Conservation (phyloP, 2,113 vertebrate genomes). For the Myotis yumanensis region DNA sequence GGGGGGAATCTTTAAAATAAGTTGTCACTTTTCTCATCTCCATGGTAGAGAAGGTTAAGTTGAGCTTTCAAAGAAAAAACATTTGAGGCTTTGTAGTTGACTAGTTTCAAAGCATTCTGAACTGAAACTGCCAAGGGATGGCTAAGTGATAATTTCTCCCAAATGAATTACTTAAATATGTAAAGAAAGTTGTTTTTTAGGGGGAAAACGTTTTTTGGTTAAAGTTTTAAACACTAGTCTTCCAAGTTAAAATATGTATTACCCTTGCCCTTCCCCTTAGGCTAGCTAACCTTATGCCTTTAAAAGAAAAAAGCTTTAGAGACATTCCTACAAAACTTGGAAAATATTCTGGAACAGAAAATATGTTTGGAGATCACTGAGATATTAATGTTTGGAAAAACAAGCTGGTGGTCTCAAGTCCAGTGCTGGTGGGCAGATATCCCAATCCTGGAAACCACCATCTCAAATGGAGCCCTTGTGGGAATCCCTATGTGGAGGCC, state of each 20-base stretch:
- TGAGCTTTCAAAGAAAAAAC: slow-evolving; percentile 64
- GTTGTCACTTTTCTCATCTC: slow-evolving; percentile 64
- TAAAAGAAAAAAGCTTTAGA: slow-evolving; percentile 60
- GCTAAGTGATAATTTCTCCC: slow-evolving; percentile 46
- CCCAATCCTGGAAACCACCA: slow-evolving; percentile 61
- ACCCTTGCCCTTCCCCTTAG: slow-evolving; percentile 40
- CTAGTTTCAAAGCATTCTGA: slow-evolving; percentile 46
- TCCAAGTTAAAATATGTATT: slow-evolving; percentile 71
- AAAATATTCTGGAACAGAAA: slow-evolving; percentile 75
- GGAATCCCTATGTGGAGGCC: slow-evolving; percentile 67
- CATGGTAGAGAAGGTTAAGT: slow-evolving; percentile 53
- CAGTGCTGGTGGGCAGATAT: slow-evolving; percentile 44
- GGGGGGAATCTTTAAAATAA: slow-evolving; percentile 61
- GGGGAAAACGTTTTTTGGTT: slow-evolving; percentile 54
- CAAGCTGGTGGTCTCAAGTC: slow-evolving; percentile 74
- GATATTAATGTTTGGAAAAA: slow-evolving; percentile 73
- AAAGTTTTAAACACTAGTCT: slow-evolving; percentile 60
- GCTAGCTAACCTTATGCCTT: slow-evolving; percentile 27
- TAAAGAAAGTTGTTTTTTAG: slow-evolving; percentile 34
- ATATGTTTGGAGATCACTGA: slow-evolving; percentile 65
- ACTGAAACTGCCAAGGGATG: slow-evolving; percentile 13
- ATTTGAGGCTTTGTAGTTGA: slow-evolving; percentile 54
- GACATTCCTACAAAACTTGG: slow-evolving; percentile 68
- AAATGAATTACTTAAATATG: slow-evolving; percentile 69
- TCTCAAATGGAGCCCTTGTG: slow-evolving; percentile 63